A percentile compares a stretch with the other conserved stretches of the same genome.
Conservation (phyloP, 2,888 invertebrate genomes). For the Synanthedon myopaeformis region DNA sequence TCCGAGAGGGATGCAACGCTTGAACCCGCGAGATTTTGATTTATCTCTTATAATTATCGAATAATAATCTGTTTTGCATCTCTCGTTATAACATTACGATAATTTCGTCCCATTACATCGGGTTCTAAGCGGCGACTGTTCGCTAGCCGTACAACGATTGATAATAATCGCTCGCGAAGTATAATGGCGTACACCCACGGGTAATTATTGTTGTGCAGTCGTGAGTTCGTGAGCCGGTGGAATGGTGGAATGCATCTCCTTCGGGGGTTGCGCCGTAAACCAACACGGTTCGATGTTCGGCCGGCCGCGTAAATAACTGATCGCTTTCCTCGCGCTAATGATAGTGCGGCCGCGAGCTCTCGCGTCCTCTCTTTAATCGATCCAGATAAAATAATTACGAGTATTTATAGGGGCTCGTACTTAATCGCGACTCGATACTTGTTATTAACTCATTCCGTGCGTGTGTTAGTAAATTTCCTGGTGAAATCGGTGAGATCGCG, state of each 20-base stretch:
- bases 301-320: constrained; percentile 62
- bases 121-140: constrained; percentile 65
- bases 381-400: constrained; percentile 63
- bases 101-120: constrained; percentile 65
- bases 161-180: constrained; percentile 70
- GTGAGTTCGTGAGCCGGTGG: constrained; percentile 68
- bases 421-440: constrained; percentile 47
- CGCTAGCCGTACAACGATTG: constrained; percentile 61
- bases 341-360: constrained; percentile 53
- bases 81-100: constrained; percentile 67
- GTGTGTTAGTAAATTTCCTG: constrained; percentile 37
- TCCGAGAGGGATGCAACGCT: constrained; percentile 20
- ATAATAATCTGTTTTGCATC: constrained; percentile 69
- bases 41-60: constrained; percentile 66
- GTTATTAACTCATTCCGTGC: constrained; percentile 37
- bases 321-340: constrained; percentile 65
- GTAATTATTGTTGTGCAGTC: constrained; percentile 70
- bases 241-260: constrained; percentile 69
- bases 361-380: constrained; percentile 53
- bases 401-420: constrained; percentile 57
- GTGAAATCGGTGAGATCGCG: constrained; percentile 39
- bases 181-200: constrained; percentile 71
- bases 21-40: constrained; percentile 56
- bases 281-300: constrained; percentile 44
- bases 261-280: constrained; percentile 69